Percentiles rank a stretch among this genome's conserved stretches.
phyloP scores from a whole-genome alignment of 2,888 invertebrate species.

The Labia minor region DNA sequence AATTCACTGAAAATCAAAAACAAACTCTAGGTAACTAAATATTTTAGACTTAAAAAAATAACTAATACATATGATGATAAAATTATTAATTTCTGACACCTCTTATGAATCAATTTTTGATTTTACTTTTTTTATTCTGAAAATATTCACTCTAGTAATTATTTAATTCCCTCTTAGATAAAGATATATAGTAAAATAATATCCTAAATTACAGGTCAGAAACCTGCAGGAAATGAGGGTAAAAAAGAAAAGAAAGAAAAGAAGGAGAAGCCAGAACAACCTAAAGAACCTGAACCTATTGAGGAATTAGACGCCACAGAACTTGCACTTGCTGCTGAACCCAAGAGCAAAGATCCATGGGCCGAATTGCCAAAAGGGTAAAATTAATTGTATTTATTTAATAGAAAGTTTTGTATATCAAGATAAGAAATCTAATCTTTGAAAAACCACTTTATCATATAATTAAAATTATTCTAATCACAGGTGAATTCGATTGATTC shows the following conservation, averaged over 20 bases:
- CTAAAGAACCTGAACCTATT: conserved; percentile 38
- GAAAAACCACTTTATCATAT: not conserved
- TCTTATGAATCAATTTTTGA: not conserved
- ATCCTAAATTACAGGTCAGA: conserved; percentile 33
- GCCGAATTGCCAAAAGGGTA: conserved; percentile 78
- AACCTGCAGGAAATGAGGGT: conserved; percentile 30
- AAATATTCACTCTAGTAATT: no score
- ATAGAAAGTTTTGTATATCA: not conserved
- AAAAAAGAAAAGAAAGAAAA: conserved; percentile 41
- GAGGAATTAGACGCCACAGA: conserved; percentile 60
- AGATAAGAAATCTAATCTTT: not conserved
- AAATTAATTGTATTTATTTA: conserved; percentile 27
- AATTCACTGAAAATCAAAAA: conserved; percentile 41
- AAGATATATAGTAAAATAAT: no score
- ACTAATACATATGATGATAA: not conserved
- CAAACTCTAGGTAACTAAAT: conserved; percentile 20
- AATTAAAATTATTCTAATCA: no score
- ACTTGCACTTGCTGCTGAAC: conserved; percentile 57
- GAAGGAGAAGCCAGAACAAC: conserved; percentile 35
- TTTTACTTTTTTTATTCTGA: conserved; percentile 4
- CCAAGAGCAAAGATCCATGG: conserved; percentile 85
- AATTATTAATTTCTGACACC: not conserved
- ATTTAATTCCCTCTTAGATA: no score
- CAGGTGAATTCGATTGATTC: no score
- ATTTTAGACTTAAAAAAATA: not conserved